phyloP scores from a whole-genome alignment of 2,113 vertebrate species.

The Pitta sordida region DNA sequence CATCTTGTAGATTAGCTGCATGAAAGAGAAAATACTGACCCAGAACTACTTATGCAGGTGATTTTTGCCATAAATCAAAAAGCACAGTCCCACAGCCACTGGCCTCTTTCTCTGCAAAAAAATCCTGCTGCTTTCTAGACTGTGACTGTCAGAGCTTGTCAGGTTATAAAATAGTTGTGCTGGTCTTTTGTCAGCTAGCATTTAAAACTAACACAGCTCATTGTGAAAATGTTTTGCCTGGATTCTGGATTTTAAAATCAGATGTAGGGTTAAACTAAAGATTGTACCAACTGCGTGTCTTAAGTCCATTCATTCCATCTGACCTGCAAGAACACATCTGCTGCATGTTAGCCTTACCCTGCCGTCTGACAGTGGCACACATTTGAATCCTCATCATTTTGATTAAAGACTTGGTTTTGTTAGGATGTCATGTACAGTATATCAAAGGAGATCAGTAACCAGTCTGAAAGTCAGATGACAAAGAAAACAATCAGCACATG shows the following conservation, averaged over 20 bases:
- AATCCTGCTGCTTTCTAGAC: neutral
- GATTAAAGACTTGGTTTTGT: constrained; percentile 80
- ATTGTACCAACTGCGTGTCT: constrained; percentile 55
- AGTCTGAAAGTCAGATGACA: constrained; percentile 80
- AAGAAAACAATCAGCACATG: constrained; percentile 69
- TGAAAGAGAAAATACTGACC: constrained; percentile 1
- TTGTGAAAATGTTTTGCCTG: constrained; percentile 16
- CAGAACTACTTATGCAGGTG: neutral
- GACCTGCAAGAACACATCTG: constrained; percentile 79
- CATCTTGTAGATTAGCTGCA: neutral
- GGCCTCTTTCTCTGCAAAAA: neutral
- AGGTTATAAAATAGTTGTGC: neutral
- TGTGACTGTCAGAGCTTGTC: neutral
- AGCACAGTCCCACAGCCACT: neutral
- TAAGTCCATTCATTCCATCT: constrained; percentile 75
- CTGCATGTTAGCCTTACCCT: constrained; percentile 55
- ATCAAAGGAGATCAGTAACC: constrained; percentile 80
- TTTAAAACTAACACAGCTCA: neutral
- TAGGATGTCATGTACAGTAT: constrained; percentile 78
- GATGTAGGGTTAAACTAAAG: constrained; percentile 66
- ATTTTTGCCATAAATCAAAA: neutral
- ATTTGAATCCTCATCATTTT: constrained; percentile 76
- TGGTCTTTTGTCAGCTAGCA: neutral
- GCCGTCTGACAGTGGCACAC: constrained; percentile 71
- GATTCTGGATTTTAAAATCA: constrained; percentile 56